Evolutionary conservation across 1,140 invertebrate genomes (phyloP), one percentile per base, ranked within the genome.

Genomic region (Formica selysi): DNA sequence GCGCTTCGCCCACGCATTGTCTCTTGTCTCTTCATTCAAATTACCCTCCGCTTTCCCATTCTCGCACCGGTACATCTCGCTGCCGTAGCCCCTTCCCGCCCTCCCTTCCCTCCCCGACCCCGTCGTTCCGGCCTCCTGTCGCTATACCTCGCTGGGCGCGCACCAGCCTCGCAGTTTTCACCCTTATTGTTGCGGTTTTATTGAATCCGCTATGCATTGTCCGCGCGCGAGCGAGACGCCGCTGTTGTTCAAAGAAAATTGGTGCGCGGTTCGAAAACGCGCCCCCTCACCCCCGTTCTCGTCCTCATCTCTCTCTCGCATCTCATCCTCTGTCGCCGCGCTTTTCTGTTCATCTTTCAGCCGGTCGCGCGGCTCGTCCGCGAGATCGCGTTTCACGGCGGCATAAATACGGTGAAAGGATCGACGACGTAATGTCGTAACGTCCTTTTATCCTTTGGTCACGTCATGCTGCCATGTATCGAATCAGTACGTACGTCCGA

Each of bases 1-100:
- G 87, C 79, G 79, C 88, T 91, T 91, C 91, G 89, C 92, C 91
- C 92, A 91, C 91, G 91, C 93, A 95, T 95, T 95, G 94, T 95
- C 94, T 95, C 92, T 90, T 94, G 94, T 95, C 94, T 95, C 94
- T 95, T 94, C 94, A 95, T 95, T 94, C 94, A 95, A 95, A 95
- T 95, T 95, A 95, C 94, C 94, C 93, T 93, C 87, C 86, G 86
- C 87, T 88, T 89, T 92, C 89, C 90, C 90, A 92, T 92, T 93
- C 93, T 92, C 88, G 91, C 89, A 86, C 91, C 68, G 89, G 88
- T 90, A 88, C 90, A 91, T 86, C 90, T 89, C 91, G 86, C 87
- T 70, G 22, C 85, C 80, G 71, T 62, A 59, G 74, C 83, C 74
- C 59, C 59, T 38, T 54, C 38, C 86, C 57, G 5, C 41, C 73